phyloP scores from a whole-genome alignment of 2,113 vertebrate species.

The Platysternon megacephalum region DNA sequence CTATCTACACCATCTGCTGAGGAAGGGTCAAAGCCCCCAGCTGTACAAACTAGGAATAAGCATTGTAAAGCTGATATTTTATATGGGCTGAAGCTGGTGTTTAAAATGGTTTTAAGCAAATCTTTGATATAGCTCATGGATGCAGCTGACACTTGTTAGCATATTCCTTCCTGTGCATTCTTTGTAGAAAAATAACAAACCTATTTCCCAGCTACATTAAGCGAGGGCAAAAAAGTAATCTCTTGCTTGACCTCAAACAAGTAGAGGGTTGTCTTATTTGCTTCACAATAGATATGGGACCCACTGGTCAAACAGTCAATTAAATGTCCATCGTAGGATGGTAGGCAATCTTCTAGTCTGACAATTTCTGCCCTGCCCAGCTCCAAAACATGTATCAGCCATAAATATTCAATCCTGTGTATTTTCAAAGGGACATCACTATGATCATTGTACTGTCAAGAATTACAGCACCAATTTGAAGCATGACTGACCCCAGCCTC shows the following conservation, averaged over 20 bases:
- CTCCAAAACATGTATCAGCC: neutral
- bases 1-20: conserved; percentile 1
- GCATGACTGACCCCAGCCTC: neutral
- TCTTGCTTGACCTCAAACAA: neutral
- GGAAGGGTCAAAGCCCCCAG: conserved; percentile 14
- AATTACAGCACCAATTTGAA: neutral
- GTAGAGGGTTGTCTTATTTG: neutral
- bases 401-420: rapidly evolving
- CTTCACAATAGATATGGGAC: neutral
- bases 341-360: neutral
- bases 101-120: conserved; percentile 8
- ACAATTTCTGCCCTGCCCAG: neutral
- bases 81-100: neutral
- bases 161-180: neutral
- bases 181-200: neutral
- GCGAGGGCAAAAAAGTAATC: neutral
- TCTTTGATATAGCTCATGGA: neutral
- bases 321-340: neutral
- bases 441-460: neutral
- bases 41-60: conserved; percentile 40
- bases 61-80: conserved; percentile 31
- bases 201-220: neutral
- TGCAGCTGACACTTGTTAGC: neutral
- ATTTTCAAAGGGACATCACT: neutral
- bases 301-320: neutral